Evolutionary conservation across 2,888 invertebrate genomes (phyloP).

Genomic region (Amblyjoppa proteus): DNA sequence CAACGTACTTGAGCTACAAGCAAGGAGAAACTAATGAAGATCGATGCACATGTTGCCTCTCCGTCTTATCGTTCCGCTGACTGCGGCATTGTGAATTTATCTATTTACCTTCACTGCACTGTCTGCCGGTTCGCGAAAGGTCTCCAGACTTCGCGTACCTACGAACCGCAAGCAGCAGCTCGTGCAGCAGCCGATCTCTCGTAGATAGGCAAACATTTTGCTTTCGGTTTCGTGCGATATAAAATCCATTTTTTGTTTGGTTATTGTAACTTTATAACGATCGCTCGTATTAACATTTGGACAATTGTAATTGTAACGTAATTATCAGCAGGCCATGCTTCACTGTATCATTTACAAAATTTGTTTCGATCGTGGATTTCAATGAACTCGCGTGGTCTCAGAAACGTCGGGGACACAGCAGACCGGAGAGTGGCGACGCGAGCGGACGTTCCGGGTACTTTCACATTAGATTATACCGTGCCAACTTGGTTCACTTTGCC

Average conservation of each 20-base stretch:
- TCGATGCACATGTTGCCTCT: not conserved
- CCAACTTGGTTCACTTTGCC: too few species aligned
- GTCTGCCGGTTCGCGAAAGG: constrained; percentile 86
- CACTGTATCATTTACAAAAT: not conserved
- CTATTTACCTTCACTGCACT: constrained; percentile 86
- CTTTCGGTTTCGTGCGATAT: constrained; percentile 54
- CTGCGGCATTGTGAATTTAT: constrained; percentile 12
- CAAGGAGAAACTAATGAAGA: not conserved
- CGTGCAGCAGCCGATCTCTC: constrained; percentile 88
- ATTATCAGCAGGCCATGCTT: not conserved
- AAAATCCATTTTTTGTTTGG: constrained; percentile 42
- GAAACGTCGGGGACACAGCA: not conserved
- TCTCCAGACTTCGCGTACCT: constrained; percentile 87
- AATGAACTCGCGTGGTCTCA: too few species aligned
- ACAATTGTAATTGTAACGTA: not conserved
- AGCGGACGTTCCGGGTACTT: not conserved
- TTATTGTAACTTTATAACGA: too few species aligned
- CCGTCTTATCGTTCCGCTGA: too few species aligned
- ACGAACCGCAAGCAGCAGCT: constrained; percentile 90
- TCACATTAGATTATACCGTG: not conserved
- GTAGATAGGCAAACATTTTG: constrained; percentile 73
- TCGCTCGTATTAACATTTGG: too few species aligned
- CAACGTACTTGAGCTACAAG: constrained; percentile 73
- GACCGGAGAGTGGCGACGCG: not conserved
- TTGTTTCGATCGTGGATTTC: not conserved